A percentile compares a stretch with the other conserved stretches of the same genome.
phyloP scores from a whole-genome alignment of 2,888 invertebrate genomes.

The Microplitis deprimator region DNA sequence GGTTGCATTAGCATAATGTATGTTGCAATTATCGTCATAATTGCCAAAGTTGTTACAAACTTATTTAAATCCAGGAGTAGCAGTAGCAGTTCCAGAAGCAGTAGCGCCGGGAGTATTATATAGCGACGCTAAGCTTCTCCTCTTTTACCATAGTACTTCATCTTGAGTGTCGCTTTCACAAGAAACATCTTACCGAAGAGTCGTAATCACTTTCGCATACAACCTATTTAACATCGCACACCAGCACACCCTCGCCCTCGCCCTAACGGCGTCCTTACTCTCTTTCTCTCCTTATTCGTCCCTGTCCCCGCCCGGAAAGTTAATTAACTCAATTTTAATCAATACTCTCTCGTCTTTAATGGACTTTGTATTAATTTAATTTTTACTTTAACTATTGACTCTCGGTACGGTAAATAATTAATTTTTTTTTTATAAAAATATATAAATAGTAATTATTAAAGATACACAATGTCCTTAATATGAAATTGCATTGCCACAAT shows the following conservation, averaged over 20 bases:
- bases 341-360: not conserved
- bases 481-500: conserved; percentile 63
- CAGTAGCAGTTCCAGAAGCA: not conserved
- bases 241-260: not conserved
- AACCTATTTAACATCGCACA: conserved; percentile 18
- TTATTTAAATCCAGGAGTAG: conserved; percentile 57
- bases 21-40: conserved; percentile 67
- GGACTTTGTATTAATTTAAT: not conserved
- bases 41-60: conserved; percentile 67
- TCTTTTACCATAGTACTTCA: conserved; percentile 22
- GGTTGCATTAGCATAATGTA: conserved; percentile 66
- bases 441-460: not conserved
- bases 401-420: too few species aligned
- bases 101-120: not conserved
- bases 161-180: conserved; percentile 27
- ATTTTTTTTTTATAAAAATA: too few species aligned
- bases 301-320: not conserved
- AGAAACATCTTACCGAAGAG: conserved; percentile 28
- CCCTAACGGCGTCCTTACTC: too few species aligned
- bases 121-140: conserved; percentile 32
- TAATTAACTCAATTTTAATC: not conserved
- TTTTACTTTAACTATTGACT: too few species aligned
- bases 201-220: conserved; percentile 36
- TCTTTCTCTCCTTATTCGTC: too few species aligned
- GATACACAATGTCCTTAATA: conserved; percentile 55